phyloP scores from a whole-genome alignment of 92 coral and sea anemone species.

The Palythoa grandiflora region DNA sequence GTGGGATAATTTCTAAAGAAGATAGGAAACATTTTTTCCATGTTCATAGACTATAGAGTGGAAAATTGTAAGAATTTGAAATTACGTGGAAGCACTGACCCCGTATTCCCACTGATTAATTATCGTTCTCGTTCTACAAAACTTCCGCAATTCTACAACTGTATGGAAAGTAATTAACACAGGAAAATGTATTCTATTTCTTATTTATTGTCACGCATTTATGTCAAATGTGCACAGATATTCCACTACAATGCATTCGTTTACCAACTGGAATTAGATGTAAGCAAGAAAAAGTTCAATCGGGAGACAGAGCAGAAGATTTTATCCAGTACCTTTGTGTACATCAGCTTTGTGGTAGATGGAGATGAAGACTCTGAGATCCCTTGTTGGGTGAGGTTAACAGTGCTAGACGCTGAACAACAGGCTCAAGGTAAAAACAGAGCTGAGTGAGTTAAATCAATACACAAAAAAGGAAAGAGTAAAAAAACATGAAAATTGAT shows the following conservation, averaged over 20 bases:
- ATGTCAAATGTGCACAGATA: background rate
- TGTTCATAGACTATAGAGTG: no score
- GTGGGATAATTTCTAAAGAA: no score
- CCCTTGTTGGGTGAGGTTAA: conserved; percentile 21
- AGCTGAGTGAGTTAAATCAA: background rate
- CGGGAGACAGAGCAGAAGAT: background rate
- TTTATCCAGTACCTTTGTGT: conserved; percentile 16
- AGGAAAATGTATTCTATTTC: no score
- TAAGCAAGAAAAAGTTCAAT: background rate
- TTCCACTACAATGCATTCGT: conserved; percentile 18
- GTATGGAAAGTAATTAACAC: no score
- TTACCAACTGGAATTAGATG: conserved; percentile 1
- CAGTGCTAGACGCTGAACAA: conserved; percentile 13
- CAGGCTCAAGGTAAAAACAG: conserved; percentile 8
- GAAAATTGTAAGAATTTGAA: no score
- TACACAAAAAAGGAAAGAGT: no score
- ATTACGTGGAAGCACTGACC: no score
- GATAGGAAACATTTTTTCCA: no score
- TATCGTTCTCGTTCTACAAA: background rate
- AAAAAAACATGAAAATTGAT: no score
- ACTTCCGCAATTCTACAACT: no score
- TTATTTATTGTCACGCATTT: background rate
- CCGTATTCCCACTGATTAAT: no score
- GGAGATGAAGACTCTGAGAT: conserved; percentile 7
- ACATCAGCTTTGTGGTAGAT: conserved; percentile 5